A percentile compares a stretch with the other conserved stretches of the same genome.
phyloP scores from a whole-genome alignment of 2,888 invertebrate genomes.

The Metopia argyrocephala region DNA sequence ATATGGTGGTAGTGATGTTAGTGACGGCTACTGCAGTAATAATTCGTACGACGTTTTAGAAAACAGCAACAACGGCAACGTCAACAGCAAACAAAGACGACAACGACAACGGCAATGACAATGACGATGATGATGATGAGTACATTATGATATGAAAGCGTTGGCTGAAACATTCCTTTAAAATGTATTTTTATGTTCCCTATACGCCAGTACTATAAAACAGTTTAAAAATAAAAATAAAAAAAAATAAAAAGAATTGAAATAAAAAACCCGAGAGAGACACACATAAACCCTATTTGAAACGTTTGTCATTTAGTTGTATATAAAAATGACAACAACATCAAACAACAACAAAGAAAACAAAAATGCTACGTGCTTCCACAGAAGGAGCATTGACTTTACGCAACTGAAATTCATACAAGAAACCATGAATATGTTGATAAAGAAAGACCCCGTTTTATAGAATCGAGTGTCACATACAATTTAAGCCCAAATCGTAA shows the following conservation, averaged over 20 bases:
- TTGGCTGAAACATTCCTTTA: slow-evolving; percentile 56
- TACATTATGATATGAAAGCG: slow-evolving; percentile 63
- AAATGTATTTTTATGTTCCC: slow-evolving; percentile 31
- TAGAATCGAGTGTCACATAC: slow-evolving; percentile 55
- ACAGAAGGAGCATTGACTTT: slow-evolving; percentile 78
- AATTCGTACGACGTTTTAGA: neutral
- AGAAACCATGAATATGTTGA: neutral
- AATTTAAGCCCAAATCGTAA: slow-evolving; percentile 47
- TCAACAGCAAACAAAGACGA: neutral
- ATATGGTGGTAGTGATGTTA: slow-evolving; percentile 2
- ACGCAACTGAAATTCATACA: slow-evolving; percentile 61
- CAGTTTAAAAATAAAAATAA: slow-evolving; percentile 19
- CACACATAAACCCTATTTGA: slow-evolving; percentile 58
- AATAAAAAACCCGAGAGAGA: slow-evolving; percentile 30
- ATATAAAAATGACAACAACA: slow-evolving; percentile 20
- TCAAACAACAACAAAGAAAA: slow-evolving; percentile 5
- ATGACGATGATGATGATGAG: slow-evolving; percentile 52
- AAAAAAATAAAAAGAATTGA: slow-evolving; percentile 24
- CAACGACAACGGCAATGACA: slow-evolving; percentile 4
- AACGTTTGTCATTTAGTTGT: slow-evolving; percentile 63
- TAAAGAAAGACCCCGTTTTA: slow-evolving; percentile 23
- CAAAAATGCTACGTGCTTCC: slow-evolving; percentile 74
- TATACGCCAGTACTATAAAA: slow-evolving; percentile 46
- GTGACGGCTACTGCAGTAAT: neutral
- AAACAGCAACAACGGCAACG: slow-evolving; percentile 6